Conservation (phyloP, 2,888 invertebrate species). For the Acleris holmiana region DNA sequence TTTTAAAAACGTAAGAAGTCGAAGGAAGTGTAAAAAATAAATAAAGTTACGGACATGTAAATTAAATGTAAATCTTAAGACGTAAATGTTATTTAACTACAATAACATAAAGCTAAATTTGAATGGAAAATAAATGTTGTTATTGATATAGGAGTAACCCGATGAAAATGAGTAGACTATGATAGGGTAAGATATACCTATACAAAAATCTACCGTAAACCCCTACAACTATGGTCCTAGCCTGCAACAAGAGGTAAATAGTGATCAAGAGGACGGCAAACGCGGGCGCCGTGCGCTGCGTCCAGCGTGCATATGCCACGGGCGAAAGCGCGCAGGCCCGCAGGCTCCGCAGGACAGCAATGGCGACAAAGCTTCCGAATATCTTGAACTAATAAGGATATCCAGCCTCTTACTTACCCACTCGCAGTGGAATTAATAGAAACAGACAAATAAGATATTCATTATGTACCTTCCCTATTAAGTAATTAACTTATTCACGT, state of each 20-base stretch:
- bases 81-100: slow-evolving; percentile 52
- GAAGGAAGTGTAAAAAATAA: slow-evolving; percentile 50
- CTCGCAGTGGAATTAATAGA: slow-evolving; percentile 19
- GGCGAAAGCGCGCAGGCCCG: background rate
- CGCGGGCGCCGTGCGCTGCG: background rate
- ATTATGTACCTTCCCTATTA: slow-evolving; percentile 42
- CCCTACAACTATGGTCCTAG: too few relatives aligned
- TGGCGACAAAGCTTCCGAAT: background rate
- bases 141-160: slow-evolving; percentile 45
- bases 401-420: slow-evolving; percentile 19
- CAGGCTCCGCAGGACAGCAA: too few relatives aligned
- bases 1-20: slow-evolving; percentile 44
- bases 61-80: slow-evolving; percentile 50
- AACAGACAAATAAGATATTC: slow-evolving; percentile 50
- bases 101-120: slow-evolving; percentile 52
- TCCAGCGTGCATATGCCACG: too few relatives aligned
- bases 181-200: slow-evolving; percentile 18
- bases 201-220: too few relatives aligned
- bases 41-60: too few relatives aligned
- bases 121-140: slow-evolving; percentile 51
- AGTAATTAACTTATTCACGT: slow-evolving; percentile 51
- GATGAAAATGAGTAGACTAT: slow-evolving; percentile 7
- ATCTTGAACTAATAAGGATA: slow-evolving; percentile 12
- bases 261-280: background rate
- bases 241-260: too few relatives aligned